A percentile compares a stretch with the other conserved stretches of the same genome.
These are phyloP conservation scores for Pomacea maculata DNA, from an alignment of 1,140 invertebrate species.

Conservation along the genomic window DNA sequence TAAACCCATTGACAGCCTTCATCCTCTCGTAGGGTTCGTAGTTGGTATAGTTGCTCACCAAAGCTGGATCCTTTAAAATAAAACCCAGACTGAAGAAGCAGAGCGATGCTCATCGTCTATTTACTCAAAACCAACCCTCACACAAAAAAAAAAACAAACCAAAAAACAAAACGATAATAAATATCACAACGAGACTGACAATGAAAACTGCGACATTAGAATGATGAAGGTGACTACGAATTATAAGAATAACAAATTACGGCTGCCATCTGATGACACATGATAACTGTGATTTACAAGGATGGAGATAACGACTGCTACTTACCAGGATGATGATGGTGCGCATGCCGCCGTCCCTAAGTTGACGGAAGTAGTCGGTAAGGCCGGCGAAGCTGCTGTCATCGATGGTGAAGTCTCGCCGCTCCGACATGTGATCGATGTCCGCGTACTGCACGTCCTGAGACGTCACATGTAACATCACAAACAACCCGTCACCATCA, in stretches of 20 bases:
- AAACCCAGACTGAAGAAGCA: neutral
- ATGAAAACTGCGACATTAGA: neutral
- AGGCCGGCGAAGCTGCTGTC: slow-evolving; percentile 74
- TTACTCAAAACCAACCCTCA: neutral
- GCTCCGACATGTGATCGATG: slow-evolving; percentile 88
- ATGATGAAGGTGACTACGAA: neutral
- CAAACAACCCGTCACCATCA: neutral
- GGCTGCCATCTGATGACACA: neutral
- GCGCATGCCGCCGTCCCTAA: slow-evolving; percentile 70
- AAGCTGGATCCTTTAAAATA: slow-evolving; percentile 52
- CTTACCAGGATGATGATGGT: slow-evolving; percentile 56
- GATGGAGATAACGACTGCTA: neutral
- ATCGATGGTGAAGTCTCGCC: slow-evolving; percentile 87
- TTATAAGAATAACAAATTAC: neutral
- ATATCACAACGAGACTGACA: neutral
- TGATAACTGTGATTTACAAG: neutral
- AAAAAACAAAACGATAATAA: neutral
- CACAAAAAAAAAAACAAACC: neutral
- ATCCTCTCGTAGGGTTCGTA: slow-evolving; percentile 53
- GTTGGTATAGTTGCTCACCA: slow-evolving; percentile 45
- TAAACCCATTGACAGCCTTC: slow-evolving; percentile 41
- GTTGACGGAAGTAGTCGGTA: slow-evolving; percentile 77
- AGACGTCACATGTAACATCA: neutral
- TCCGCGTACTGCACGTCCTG: slow-evolving; percentile 85
- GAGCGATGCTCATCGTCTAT: neutral